phyloP scores from a whole-genome alignment of 2,797 vertebrate genomes.

The Aeoliscus strigatus region DNA sequence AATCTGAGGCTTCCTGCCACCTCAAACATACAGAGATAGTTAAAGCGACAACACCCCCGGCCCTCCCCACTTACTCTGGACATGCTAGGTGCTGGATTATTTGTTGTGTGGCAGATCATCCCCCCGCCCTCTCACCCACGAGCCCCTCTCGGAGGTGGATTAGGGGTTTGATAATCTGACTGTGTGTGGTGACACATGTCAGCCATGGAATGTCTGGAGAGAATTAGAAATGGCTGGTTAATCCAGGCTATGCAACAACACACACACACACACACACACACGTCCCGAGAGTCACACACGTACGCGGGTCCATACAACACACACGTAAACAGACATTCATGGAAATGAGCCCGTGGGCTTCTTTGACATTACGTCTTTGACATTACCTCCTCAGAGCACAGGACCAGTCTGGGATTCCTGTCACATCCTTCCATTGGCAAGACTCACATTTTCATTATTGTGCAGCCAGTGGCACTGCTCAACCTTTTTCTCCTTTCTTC shows the following conservation, averaged over 20 bases:
- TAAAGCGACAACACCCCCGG: slow-evolving; percentile 37
- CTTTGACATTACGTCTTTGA: slow-evolving; percentile 59
- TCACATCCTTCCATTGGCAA: slow-evolving; percentile 52
- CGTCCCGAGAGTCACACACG: slow-evolving; percentile 11
- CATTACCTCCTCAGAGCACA: slow-evolving; percentile 50
- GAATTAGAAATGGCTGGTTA: slow-evolving; percentile 46
- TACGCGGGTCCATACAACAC: slow-evolving; percentile 10
- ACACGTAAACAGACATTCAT: slow-evolving; percentile 21
- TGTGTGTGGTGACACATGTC: slow-evolving; percentile 67
- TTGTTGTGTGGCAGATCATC: slow-evolving; percentile 60
- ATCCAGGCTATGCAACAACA: slow-evolving; percentile 38
- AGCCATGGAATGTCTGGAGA: slow-evolving; percentile 52
- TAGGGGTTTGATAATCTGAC: slow-evolving; percentile 68
- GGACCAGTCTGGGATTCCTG: slow-evolving; percentile 45
- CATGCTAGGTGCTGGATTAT: slow-evolving; percentile 65
- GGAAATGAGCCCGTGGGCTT: slow-evolving; percentile 42
- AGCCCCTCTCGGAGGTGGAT: slow-evolving; percentile 58
- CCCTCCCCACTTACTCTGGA: slow-evolving; percentile 2
- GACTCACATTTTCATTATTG: slow-evolving; percentile 58
- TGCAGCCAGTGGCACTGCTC: slow-evolving; percentile 52
- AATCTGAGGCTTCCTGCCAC: slow-evolving; percentile 59
- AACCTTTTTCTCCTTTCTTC: slow-evolving; percentile 64
- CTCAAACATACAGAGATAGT: slow-evolving; percentile 43
- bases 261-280: slow-evolving; percentile 22
- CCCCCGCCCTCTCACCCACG: slow-evolving; percentile 45